Base-by-base conservation (phyloP, 2,113 vertebrate genomes). In the Anseranas semipalmata region DNA sequence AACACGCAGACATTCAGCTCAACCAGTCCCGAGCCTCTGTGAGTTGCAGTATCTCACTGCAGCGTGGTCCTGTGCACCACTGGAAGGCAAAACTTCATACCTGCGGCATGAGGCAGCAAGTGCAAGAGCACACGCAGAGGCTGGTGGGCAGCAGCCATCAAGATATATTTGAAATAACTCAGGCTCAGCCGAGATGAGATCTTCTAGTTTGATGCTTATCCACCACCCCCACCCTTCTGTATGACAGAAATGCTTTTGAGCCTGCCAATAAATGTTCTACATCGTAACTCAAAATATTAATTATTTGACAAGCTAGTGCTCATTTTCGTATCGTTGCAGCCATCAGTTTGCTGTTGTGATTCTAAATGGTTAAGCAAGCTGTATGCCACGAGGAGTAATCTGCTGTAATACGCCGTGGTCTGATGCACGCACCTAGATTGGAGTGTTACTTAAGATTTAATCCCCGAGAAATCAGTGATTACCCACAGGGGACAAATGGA, bases 391-490 rank as follows among this genome's bases (percentile, higher is more conserved):
- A 96, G 76, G 39, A 59, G 30, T 96, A 96, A 96, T 96, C 96
- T 94, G 80, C 94, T 91, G 85, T 96, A 96, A 96, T 96, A 77
- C n/a, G 2, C 43, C 3, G 4, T 73, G 95, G 91, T 83, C 89
- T 95, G 93, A 93, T 93, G 91, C 87, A 87, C 2, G 89, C 87
- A 95, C 89, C 86, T 96, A 97, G 95, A 97, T 95, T 97, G 94
- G 95, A 96, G 87, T 46, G 74, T 94, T 96, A 95, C 91, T 97
- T 97, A 97, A 97, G 93, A 85, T 87, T 97, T 97, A 97, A 97
- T 97, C 95, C 87, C 87, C 58, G 12, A 96, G 92, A 95, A 96
- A 96, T 93, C 95, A 95, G 94, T 76, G 94, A 97, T 97, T 95
- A 96, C 91, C 73, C 89, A 83, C 59, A 93, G 89, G 87, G 96